Evolutionary conservation across 1,140 invertebrate genomes (phyloP), one percentile per base, ranked within the genome.

Genomic region (Whitmania pigra): DNA sequence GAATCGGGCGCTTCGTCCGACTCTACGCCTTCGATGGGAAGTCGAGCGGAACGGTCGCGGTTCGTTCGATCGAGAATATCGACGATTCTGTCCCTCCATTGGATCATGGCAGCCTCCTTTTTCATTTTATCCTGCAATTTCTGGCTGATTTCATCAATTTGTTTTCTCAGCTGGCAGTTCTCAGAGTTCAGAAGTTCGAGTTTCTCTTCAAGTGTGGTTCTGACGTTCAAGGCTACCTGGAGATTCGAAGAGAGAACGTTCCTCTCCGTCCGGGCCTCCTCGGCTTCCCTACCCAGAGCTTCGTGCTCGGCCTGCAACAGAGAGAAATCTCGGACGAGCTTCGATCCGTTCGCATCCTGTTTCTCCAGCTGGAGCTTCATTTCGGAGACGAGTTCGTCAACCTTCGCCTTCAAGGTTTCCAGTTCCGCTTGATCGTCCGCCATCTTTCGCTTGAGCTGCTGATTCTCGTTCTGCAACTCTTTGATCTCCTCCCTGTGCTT

Each of bases 121-220:
- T 81, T 79, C 72, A 83, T 81, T 73, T 80, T 84, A 20, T 75
- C 53, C 80, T 83, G 7, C 84, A 74, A 71, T 53, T 70, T 49
- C 53, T 18, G n/a, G 18, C n/a, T 53, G 40, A 53, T 27, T 25
- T 36, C 43, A 9, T 70, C 49, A 53, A 70, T 17, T 0, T n/a
- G 40, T 25, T 70, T 25, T 36, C 18, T 22, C n/a, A 70, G 43
- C 20, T n/a, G 40, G 18, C 11, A 11, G 43, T 70, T 70, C 53
- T 70, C 69, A 2, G 40, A 36, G 25, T 49, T 11, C 22, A 63
- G 57, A n/a, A 25, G 11, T 63, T 63, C 57, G 57, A 25, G 9
- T 18, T 15, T 63, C 3, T 22, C 9, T 15, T 63, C 57, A 7
- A 63, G 29, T 11, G 22, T 5, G 22, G 57, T 15, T 20, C 29